phyloP scores from a whole-genome alignment of 2,113 vertebrate species.

The Pseudonaja textilis region DNA sequence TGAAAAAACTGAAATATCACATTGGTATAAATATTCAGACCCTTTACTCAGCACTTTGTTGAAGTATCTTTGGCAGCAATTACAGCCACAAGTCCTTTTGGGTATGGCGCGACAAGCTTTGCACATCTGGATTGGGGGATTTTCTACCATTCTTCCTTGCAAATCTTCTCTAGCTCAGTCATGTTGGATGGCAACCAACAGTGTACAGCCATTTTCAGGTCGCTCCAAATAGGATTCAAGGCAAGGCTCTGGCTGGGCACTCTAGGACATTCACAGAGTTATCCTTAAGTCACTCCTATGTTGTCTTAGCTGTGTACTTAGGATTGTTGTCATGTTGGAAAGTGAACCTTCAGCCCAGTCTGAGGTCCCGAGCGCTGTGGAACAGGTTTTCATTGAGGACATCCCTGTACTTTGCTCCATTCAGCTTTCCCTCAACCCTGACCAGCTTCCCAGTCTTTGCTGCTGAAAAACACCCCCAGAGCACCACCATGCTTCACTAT shows the following conservation, averaged over 20 bases:
- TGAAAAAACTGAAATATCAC: background rate
- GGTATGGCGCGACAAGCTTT: background rate
- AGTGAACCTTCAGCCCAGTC: too few species aligned
- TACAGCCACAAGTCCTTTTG: background rate
- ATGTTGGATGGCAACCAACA: background rate
- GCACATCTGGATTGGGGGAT: background rate
- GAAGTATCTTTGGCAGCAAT: background rate
- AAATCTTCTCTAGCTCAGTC: background rate
- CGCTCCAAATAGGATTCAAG: background rate
- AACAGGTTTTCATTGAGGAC: too few species aligned
- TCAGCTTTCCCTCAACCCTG: too few species aligned
- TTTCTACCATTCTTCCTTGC: background rate
- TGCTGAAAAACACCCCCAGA: too few species aligned
- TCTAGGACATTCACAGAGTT: background rate
- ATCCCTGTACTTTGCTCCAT: too few species aligned
- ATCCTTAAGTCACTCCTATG: background rate
- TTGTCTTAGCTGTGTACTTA: background rate
- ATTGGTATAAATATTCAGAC: background rate
- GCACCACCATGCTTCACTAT: too few species aligned
- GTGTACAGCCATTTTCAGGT: background rate
- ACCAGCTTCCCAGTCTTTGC: too few species aligned
- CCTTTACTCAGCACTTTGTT: background rate
- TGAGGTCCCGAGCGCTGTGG: too few species aligned
- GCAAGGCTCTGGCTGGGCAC: background rate
- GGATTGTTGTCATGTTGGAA: too few species aligned